phyloP scores from a whole-genome alignment of 2,797 vertebrate genomes.

The Thamnophis elegans region DNA sequence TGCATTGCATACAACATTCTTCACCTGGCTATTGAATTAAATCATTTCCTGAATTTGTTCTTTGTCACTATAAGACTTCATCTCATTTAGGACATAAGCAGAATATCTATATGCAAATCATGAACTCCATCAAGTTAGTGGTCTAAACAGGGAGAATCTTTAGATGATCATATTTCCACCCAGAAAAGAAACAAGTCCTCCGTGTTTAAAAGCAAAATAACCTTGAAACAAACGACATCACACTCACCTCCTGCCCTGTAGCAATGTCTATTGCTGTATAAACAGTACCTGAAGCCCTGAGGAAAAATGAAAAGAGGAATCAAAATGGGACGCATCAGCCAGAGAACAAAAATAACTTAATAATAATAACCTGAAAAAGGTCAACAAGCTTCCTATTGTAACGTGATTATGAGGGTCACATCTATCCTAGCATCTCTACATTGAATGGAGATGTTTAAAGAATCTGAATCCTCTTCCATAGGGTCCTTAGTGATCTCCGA shows the following conservation, averaged over 20 bases:
- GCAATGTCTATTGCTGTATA: constrained; percentile 97
- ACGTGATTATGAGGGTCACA: neutral
- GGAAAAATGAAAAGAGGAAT: constrained; percentile 42
- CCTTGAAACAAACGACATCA: neutral
- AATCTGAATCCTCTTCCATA: neutral
- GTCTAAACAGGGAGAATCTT: neutral
- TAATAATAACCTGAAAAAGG: neutral
- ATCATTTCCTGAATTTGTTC: neutral
- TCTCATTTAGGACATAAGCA: neutral
- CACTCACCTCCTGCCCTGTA: constrained; percentile 91
- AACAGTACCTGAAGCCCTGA: constrained; percentile 94
- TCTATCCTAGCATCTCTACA: neutral
- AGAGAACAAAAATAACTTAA: neutral
- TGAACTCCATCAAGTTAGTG: neutral
- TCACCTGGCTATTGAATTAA: neutral
- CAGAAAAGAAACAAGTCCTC: neutral
- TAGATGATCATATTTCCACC: neutral
- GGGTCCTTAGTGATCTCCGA: neutral
- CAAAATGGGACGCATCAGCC: neutral
- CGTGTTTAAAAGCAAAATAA: neutral
- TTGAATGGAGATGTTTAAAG: neutral
- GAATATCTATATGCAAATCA: neutral
- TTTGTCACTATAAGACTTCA: neutral
- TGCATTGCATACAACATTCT: neutral
- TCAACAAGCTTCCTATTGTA: neutral